Evolutionary conservation across 2,888 invertebrate genomes (phyloP), one percentile per base, ranked within the genome.

Genomic region (Drosophila phalerata): DNA sequence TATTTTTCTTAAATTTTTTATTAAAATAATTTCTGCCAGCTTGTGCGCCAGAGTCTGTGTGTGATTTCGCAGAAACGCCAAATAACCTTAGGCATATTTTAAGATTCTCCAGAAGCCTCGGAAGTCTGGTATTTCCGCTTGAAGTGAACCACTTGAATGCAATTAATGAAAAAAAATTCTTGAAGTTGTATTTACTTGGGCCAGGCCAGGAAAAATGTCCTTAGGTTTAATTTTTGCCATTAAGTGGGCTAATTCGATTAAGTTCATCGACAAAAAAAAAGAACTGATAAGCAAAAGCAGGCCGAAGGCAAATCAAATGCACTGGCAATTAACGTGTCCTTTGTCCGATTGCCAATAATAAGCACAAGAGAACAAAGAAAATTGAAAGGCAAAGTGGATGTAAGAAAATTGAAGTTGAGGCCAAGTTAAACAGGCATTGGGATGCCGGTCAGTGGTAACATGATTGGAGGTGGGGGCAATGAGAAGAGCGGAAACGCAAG

Each of bases 171-270:
- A 57, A 57, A 47, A 15, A 17, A 53, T 25, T 58, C 17, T 22
- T 6, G 32, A 57, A 37, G 17, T 32, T 42, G 10, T n/a, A 13
- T 30, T 30, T 19, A 13, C 37, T 30, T 19, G 5, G 48, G 10
- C 37, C 11, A 22, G 40, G 28, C 5, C 30, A 17, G 37, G 11
- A 13, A 40, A 48, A 43, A 22, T 60, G 28, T 52, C 57, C 55
- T 38, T 9, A 17, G 69, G 51, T 56, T 48, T 49, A 55, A 72
- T 71, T 82, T 68, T 49, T 69, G 51, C 57, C 56, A 63, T 69
- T 64, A 60, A 56, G 49, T 64, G 49, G 13, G 47, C 62, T 78
- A 84, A 88, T 80, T 83, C 75, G 71, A 84, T 84, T 75, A 67
- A 42, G 28, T 53, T 52, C 52, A 58, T 37, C 28, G 40, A 10